Conservation (phyloP, 1,140 invertebrate genomes). For the Ladona fulva region DNA sequence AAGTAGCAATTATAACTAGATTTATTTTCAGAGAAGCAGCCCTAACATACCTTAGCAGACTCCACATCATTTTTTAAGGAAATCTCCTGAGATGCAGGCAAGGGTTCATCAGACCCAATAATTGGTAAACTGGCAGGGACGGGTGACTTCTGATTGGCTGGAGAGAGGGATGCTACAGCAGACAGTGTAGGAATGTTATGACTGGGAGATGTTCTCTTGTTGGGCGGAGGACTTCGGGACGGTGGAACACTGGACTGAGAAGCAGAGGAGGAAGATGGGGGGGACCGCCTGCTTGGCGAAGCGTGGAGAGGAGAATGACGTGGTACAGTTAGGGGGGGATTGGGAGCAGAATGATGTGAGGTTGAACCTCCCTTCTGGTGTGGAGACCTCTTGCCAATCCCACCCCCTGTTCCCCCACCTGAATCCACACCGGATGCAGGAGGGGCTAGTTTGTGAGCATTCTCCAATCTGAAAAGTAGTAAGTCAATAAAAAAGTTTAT, state of each 20-base stretch:
- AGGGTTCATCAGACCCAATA: slow-evolving; percentile 57
- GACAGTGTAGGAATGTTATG: slow-evolving; percentile 40
- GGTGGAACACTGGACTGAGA: slow-evolving; percentile 12
- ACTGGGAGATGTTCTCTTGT: slow-evolving; percentile 28
- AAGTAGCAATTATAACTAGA: no score
- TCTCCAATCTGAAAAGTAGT: not conserved
- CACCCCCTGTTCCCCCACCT: not conserved
- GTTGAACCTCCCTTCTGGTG: not conserved
- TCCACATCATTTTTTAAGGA: slow-evolving; percentile 12
- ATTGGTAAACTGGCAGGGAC: slow-evolving; percentile 64
- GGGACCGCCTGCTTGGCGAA: slow-evolving; percentile 32
- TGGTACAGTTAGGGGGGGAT: not conserved
- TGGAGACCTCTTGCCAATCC: slow-evolving; percentile 15
- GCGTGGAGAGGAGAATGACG: slow-evolving; percentile 40
- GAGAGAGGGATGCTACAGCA: slow-evolving; percentile 32
- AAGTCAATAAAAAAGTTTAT: no score
- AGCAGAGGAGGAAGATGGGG: slow-evolving; percentile 18
- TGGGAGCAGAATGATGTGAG: not conserved
- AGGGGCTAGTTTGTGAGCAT: slow-evolving; percentile 1
- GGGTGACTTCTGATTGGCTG: slow-evolving; percentile 42
- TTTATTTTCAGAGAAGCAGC: no score
- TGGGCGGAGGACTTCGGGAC: slow-evolving; percentile 32
- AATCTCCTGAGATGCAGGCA: not conserved
- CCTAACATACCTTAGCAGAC: not conserved
- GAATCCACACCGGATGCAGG: not conserved